Base-by-base conservation (phyloP, 2,888 invertebrate genomes). In the Psylliodes chrysocephalus region DNA sequence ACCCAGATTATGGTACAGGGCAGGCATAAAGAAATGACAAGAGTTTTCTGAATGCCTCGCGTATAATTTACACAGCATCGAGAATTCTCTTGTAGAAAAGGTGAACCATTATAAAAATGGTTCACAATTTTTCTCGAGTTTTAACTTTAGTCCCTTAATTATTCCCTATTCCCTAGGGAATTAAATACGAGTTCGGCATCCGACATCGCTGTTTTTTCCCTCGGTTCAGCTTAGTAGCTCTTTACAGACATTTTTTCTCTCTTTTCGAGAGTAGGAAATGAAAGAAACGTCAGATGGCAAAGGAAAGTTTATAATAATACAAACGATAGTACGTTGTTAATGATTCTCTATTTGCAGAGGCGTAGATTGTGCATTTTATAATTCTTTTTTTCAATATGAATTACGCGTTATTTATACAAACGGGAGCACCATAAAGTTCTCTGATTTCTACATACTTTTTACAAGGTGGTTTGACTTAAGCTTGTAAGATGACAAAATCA, bases 71-170 rank as follows among this genome's bases (percentile, higher is more conserved):
- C 6, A 22, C 2, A 22, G 22, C 22, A 22, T 40, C 53, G 33
- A 57, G 57, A 62, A 65, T 62, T 63, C 62, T 56, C 66, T 63
- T 51, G 60, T 38, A 60, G 76, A 79, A 79, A 80, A 81, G 80
- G 80, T 81, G 81, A 81, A 81, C 77, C 80, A 81, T 80, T 79
- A 81, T 79, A 80, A 81, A 81, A 81, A 81, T 80, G 80, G 80
- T 77, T 77, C 74, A 78, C 80, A 79, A 80, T 81, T 81, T 81
- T 81, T 81, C 80, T 80, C 79, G 78, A 81, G 79, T 80, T 79
- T 80, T 81, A 80, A 80, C 78, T 80, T 79, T 79, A 79, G 79
- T 79, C 75, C 52, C 78, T 78, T 81, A 81, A 81, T 81, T 81
- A 81, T 81, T 81, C 79, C 79, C 73, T 78, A 76, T 76, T 78